Conservation (phyloP, 2,113 vertebrate genomes). For the Rhinichthys klamathensis region DNA sequence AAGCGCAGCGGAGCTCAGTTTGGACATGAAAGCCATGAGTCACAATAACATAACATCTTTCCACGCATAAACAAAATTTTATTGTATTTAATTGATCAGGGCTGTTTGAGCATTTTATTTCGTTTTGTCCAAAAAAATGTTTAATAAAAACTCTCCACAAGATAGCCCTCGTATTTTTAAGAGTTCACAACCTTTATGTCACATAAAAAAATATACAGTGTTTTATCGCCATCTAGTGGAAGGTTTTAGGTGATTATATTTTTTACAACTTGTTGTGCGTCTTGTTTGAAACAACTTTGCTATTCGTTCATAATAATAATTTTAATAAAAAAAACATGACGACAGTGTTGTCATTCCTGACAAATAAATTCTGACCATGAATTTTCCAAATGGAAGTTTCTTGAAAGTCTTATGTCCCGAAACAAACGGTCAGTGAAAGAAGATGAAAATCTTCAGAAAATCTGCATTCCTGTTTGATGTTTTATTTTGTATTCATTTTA, state of each 20-base stretch:
- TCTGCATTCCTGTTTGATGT: too few relatives aligned
- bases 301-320: not conserved
- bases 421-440: too few relatives aligned
- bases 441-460: too few relatives aligned
- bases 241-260: too few relatives aligned
- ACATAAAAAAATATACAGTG: not conserved
- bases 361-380: not conserved
- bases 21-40: not conserved
- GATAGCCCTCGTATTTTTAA: not conserved
- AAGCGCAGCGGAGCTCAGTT: not conserved
- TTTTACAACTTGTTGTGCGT: not conserved
- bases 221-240: slow-evolving; percentile 54
- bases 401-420: too few relatives aligned
- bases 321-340: not conserved
- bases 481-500: not conserved
- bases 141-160: too few relatives aligned
- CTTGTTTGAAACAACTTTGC: not conserved
- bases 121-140: not conserved
- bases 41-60: not conserved
- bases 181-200: not conserved
- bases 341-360: not conserved
- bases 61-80: not conserved
- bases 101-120: not conserved
- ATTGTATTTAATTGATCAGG: not conserved
- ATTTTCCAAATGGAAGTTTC: not conserved